Evolutionary conservation across 2,113 vertebrate genomes (phyloP).

Genomic region (Indri indri): DNA sequence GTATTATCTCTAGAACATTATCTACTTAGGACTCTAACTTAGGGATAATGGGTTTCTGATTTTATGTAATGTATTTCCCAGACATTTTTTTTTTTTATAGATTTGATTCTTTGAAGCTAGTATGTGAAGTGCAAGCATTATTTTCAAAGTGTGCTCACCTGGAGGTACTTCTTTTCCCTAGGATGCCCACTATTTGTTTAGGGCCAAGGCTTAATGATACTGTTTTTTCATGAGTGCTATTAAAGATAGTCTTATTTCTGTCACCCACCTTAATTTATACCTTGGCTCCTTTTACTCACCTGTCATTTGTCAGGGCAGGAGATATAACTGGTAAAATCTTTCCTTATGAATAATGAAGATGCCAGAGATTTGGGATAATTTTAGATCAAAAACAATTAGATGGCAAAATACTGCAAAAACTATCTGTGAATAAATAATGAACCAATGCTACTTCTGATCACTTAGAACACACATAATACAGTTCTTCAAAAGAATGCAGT

Average conservation of each 20-base stretch:
- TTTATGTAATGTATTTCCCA: constrained; percentile 5
- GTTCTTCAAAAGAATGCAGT: neutral
- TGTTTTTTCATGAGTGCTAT: neutral
- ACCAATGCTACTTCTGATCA: neutral
- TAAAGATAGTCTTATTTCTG: neutral
- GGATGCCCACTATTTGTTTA: neutral
- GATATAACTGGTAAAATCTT: neutral
- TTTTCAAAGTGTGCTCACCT: neutral
- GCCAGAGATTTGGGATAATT: neutral
- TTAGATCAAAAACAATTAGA: neutral
- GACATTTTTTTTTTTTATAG: neutral
- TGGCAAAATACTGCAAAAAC: neutral
- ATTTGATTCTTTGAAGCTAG: constrained; percentile 20
- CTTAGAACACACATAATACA: neutral
- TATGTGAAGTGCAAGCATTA: neutral
- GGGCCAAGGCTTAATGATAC: neutral
- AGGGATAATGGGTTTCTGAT: neutral
- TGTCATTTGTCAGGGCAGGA: neutral
- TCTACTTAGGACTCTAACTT: neutral
- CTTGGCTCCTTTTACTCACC: neutral
- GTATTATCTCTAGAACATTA: constrained; percentile 24
- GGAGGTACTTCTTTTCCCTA: neutral
- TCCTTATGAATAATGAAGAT: neutral
- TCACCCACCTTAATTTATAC: neutral
- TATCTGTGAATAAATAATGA: neutral